Evolutionary conservation across 1,140 invertebrate species (phyloP), one percentile per base, ranked within the genome.

Genomic region (Bradynema listronoti): DNA sequence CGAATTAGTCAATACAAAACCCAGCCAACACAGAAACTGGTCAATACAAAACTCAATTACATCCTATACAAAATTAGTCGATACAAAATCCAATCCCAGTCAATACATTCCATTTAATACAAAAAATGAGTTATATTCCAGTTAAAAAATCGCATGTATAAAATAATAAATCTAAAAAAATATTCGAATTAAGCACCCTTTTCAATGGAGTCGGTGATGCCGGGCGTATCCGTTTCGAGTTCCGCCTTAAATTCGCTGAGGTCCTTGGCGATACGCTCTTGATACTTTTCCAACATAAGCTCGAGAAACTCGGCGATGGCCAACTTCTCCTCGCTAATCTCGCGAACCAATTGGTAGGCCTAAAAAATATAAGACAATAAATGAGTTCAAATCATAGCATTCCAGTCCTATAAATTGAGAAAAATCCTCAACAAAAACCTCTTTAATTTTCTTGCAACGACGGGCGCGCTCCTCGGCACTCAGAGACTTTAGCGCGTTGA

Each of bases 211-310:
- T 63, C 61, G 22, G 57, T 62, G 22, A 57, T 52, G 22, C 61
- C 61, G 19, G 61, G 49, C 33, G 41, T 63, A n/a, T 63, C 61
- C 27, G 36, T 30, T 29, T 63, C 61, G 34, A 63, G 49, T 16
- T 63, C 61, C n/a, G 29, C 24, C 49, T 66, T 63, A 47, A 63
- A 63, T 16, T 65, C 58, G 24, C 34, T 52, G n/a, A 63, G 27
- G 43, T 63, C 61, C 57, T 55, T 65, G 24, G 43, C 22, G 14
- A 63, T 30, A 11, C 57, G 24, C 41, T 63, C 61, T 16, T 63
- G 42, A 34, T 55, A 63, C 41, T 65, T 63, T 47, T 63, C 61
- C 2, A 63, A 43, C 19, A 52, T 46, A 19, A 36, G 3, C 4
- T 63, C 45, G n/a, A 63, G 29, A 39, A 53, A 63, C 47, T 63